Conservation (phyloP, 1,140 invertebrate species). For the Zaprionus vittiger region DNA sequence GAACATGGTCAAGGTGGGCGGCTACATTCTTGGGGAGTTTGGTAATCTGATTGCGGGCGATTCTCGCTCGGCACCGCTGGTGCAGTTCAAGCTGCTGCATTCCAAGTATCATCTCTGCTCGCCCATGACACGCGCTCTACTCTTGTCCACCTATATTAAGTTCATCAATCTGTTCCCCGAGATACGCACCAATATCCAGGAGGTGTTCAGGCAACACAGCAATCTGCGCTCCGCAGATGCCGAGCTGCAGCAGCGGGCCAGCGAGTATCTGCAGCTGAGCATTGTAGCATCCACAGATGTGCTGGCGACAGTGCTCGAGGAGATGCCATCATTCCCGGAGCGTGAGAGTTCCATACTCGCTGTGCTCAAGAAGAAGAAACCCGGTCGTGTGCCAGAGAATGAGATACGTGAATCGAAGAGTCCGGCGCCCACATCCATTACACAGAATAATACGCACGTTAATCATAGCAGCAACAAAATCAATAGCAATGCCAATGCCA, state of each 20-base stretch:
- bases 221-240: slow-evolving; percentile 99
- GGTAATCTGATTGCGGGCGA: slow-evolving; percentile 99
- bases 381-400: slow-evolving; percentile 93
- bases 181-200: slow-evolving; percentile 98
- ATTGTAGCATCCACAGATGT: slow-evolving; percentile 98
- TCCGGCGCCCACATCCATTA: slow-evolving; percentile 87
- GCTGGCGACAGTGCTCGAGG: slow-evolving; percentile 98
- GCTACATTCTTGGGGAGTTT: slow-evolving; percentile 99
- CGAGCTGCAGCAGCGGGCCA: slow-evolving; percentile 98
- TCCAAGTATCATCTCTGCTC: slow-evolving; percentile 99
- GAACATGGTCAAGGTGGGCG: slow-evolving; percentile 99
- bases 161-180: slow-evolving; percentile 99
- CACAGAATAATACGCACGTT: slow-evolving; percentile 82
- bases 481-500: slow-evolving; percentile 84
- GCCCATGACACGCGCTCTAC: slow-evolving; percentile 96
- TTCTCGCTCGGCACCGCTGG: slow-evolving; percentile 96
- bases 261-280: slow-evolving; percentile 98
- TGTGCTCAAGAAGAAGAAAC: slow-evolving; percentile 99
- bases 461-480: slow-evolving; percentile 86
- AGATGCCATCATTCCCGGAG: slow-evolving; percentile 99
- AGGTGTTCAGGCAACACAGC: slow-evolving; percentile 97
- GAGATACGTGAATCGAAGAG: slow-evolving; percentile 92
- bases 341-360: slow-evolving; percentile 99
- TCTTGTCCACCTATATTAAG: slow-evolving; percentile 99
- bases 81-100: slow-evolving; percentile 98